phyloP scores from a whole-genome alignment of 1,140 invertebrate species.

The Drosophila arawakana region DNA sequence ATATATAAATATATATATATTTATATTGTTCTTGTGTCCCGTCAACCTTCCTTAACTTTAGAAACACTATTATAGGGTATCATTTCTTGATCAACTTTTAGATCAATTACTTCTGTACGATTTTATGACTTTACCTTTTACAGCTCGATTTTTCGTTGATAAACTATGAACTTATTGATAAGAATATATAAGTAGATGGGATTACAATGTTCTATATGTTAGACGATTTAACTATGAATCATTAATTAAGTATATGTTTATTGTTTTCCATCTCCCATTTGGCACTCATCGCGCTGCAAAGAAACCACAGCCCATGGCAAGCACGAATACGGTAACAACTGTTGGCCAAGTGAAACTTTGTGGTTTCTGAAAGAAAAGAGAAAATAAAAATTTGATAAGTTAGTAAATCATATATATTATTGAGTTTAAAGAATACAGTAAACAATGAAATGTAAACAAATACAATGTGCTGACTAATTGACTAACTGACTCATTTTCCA shows the following conservation, averaged over 20 bases:
- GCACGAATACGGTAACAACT: slow-evolving; percentile 81
- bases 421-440: neutral
- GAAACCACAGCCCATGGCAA: slow-evolving; percentile 83
- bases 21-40: slow-evolving; percentile 81
- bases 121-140: slow-evolving; percentile 62
- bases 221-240: slow-evolving; percentile 68
- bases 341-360: slow-evolving; percentile 83
- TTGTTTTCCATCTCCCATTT: slow-evolving; percentile 11
- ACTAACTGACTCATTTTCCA: neutral
- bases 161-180: slow-evolving; percentile 54
- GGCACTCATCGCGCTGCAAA: slow-evolving; percentile 81
- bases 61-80: slow-evolving; percentile 12
- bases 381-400: slow-evolving; percentile 4
- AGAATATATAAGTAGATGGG: slow-evolving; percentile 42
- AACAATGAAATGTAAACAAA: slow-evolving; percentile 2
- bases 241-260: slow-evolving; percentile 43
- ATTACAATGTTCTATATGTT: slow-evolving; percentile 39
- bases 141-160: slow-evolving; percentile 44
- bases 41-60: slow-evolving; percentile 68
- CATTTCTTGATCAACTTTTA: neutral
- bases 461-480: neutral
- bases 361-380: slow-evolving; percentile 60
- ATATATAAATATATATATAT: slow-evolving; percentile 50
- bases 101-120: slow-evolving; percentile 20
- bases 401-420: slow-evolving; percentile 23